phyloP scores from a whole-genome alignment of 2,888 invertebrate genomes.

The Zelleria hepariella region DNA sequence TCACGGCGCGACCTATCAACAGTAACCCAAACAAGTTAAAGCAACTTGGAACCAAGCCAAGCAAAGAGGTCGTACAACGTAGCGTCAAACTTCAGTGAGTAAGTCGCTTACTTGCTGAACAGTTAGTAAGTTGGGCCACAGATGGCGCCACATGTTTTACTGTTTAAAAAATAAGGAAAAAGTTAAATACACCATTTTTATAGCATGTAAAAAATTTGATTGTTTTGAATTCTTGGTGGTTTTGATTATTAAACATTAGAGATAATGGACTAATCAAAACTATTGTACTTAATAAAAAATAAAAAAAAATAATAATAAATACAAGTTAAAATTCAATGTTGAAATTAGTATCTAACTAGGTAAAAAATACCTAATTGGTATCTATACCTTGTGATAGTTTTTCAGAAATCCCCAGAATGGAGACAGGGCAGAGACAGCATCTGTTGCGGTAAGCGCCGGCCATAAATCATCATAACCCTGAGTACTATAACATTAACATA shows the following conservation, averaged over 20 bases:
- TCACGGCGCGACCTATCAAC: neutral
- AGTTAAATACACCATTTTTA: no score
- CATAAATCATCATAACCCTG: conserved; percentile 11
- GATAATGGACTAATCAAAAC: no score
- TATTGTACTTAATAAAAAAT: no score
- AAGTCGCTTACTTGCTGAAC: neutral
- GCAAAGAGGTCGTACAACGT: neutral
- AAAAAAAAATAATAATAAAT: no score
- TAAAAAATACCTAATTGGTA: no score
- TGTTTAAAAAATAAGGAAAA: no score
- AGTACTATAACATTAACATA: conserved; percentile 33
- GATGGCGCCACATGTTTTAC: neutral
- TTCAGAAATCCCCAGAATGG: neutral
- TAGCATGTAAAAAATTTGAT: no score
- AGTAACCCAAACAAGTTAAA: neutral
- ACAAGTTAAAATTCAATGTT: no score
- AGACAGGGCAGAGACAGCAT: neutral
- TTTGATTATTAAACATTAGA: no score
- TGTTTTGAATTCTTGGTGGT: no score
- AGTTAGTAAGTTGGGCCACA: neutral
- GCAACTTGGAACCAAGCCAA: neutral
- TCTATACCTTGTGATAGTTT: no score
- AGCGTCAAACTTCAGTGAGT: neutral
- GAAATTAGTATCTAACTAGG: no score
- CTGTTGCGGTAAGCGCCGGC: neutral